Conservation (phyloP, 2,113 vertebrate genomes). For the Sitta europaea region DNA sequence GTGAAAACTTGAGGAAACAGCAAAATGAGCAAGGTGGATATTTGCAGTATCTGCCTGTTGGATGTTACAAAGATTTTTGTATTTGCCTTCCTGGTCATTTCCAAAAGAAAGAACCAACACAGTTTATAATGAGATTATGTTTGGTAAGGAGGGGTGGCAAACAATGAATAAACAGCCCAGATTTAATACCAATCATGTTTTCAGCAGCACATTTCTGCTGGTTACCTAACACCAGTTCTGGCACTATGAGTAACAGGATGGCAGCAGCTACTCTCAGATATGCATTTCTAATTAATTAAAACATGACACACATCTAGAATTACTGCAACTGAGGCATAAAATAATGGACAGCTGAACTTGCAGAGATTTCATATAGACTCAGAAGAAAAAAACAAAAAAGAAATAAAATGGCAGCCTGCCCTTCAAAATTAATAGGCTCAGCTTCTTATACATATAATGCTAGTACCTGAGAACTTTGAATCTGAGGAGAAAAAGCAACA, state of each 20-base stretch:
- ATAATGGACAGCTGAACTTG: background rate
- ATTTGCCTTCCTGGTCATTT: background rate
- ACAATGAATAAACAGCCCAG: background rate
- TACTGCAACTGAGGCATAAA: background rate
- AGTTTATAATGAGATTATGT: constrained; percentile 40
- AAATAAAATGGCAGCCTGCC: background rate
- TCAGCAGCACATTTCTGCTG: background rate
- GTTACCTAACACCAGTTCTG: background rate
- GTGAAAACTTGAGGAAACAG: background rate
- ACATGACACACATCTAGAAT: background rate
- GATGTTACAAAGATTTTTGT: background rate
- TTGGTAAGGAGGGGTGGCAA: background rate
- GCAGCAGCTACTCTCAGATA: background rate
- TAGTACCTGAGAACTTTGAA: background rate
- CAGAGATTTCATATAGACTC: background rate
- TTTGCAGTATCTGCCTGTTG: background rate
- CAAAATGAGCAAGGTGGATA: background rate
- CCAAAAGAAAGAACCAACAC: background rate
- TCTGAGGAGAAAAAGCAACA: background rate
- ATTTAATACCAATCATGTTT: background rate
- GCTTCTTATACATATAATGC: background rate
- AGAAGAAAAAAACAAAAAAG: background rate
- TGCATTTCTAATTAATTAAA: background rate
- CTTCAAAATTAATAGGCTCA: background rate
- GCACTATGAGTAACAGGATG: background rate